These are phyloP conservation scores for Macaria liturata DNA, from an alignment of 2,888 invertebrate genomes.

Conservation along the genomic window DNA sequence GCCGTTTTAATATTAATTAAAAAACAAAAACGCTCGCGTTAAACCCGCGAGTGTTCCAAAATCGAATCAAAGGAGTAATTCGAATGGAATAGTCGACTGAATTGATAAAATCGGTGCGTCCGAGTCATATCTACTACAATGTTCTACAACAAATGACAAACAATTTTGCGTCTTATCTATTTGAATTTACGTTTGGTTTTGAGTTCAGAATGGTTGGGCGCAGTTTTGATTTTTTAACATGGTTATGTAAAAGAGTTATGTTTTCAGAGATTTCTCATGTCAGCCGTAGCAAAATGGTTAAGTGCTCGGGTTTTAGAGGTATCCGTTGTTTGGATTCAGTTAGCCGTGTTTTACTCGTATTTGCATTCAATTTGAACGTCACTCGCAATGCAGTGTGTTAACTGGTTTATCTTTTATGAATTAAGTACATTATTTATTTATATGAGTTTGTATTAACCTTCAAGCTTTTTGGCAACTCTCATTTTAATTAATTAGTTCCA, in stretches of 20 bases:
- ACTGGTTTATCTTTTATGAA: too few species aligned
- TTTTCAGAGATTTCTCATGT: slow-evolving; percentile 34
- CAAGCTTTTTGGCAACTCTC: too few species aligned
- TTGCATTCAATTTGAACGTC: too few species aligned
- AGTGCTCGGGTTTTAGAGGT: slow-evolving; percentile 30
- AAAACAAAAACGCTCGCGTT: slow-evolving; percentile 66
- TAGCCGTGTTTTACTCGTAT: not conserved
- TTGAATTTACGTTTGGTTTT: slow-evolving; percentile 15
- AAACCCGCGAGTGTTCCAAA: slow-evolving; percentile 60
- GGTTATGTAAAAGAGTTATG: slow-evolving; percentile 41
- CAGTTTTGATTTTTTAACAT: slow-evolving; percentile 32
- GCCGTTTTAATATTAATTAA: slow-evolving; percentile 72
- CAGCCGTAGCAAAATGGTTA: slow-evolving; percentile 39
- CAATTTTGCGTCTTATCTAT: slow-evolving; percentile 11
- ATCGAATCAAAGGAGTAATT: slow-evolving; percentile 74
- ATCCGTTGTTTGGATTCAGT: slow-evolving; percentile 13
- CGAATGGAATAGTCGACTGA: slow-evolving; percentile 62
- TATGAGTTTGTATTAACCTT: too few species aligned
- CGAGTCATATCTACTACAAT: slow-evolving; percentile 3
- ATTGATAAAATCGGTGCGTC: slow-evolving; percentile 42
- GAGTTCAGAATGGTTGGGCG: slow-evolving; percentile 1
- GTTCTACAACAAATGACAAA: not conserved
- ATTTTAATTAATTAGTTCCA: too few species aligned
- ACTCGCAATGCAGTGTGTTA: too few species aligned
- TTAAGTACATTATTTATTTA: too few species aligned